phyloP scores from a whole-genome alignment of 2,888 invertebrate genomes.

The Eledona agricola region DNA sequence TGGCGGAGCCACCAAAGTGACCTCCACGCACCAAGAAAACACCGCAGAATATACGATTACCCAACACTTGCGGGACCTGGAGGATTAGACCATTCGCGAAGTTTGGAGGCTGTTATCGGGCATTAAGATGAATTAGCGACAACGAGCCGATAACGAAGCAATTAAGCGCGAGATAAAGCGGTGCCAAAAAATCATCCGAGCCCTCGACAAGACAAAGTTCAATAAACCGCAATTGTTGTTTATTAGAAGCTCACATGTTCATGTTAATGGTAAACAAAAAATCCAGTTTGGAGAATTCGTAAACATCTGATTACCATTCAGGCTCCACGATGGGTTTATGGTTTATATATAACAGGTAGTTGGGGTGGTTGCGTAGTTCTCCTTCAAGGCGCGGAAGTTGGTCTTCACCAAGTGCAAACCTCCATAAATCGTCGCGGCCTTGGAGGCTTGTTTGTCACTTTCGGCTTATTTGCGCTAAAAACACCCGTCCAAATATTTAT shows the following conservation, averaged over 20 bases:
- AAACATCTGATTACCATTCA: conserved; percentile 16
- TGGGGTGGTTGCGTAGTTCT: conserved; percentile 15
- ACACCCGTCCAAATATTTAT: conserved; percentile 31
- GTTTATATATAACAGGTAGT: conserved; percentile 20
- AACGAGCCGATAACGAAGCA: conserved; percentile 1
- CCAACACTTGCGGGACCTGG: too few species aligned
- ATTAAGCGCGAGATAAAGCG: conserved; percentile 6
- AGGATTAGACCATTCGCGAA: too few species aligned
- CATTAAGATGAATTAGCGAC: conserved; percentile 10
- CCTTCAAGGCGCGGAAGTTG: conserved; percentile 29
- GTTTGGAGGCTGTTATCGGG: conserved; percentile 13
- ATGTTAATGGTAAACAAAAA: conserved; percentile 20
- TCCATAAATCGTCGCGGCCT: conserved; percentile 13
- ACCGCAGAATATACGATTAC: conserved; percentile 24
- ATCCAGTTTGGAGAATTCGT: conserved; percentile 14
- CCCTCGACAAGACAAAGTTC: conserved; percentile 20
- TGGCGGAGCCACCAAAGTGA: conserved; percentile 30
- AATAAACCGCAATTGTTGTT: conserved; percentile 32
- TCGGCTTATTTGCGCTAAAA: conserved; percentile 28
- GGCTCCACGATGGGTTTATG: conserved; percentile 18
- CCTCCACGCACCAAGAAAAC: conserved; percentile 33
- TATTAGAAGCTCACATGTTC: conserved; percentile 15
- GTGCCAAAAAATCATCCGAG: conserved; percentile 15
- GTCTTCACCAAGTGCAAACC: conserved; percentile 9
- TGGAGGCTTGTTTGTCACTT: conserved; percentile 24